Percentiles rank a stretch among this genome's conserved stretches.
These are phyloP conservation scores for Stercorarius parasiticus DNA, from an alignment of 2,113 vertebrate species.

Conservation along the genomic window DNA sequence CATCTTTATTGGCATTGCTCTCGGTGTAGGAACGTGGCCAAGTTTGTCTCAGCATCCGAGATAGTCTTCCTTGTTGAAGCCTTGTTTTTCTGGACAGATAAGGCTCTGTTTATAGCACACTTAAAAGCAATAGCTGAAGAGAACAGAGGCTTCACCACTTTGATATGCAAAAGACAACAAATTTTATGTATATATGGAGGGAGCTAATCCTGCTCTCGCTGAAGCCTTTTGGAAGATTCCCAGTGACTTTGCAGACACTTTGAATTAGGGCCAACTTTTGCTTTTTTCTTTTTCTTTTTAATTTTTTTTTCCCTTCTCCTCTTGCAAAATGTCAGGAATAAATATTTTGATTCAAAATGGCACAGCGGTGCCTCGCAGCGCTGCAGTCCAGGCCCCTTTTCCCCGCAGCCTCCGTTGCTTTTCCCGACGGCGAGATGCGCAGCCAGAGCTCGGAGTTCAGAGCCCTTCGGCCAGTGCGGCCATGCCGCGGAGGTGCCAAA, in stretches of 20 bases:
- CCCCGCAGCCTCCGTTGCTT: accelerated
- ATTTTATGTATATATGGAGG: neutral
- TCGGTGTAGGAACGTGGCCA: neutral
- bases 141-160: neutral
- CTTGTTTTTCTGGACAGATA: neutral
- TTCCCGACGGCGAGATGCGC: accelerated
- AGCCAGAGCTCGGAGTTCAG: neutral
- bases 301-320: neutral
- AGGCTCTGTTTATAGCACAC: neutral
- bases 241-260: conserved; percentile 17
- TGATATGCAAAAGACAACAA: conserved; percentile 4
- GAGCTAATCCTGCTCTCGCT: neutral
- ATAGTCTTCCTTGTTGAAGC: neutral
- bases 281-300: neutral
- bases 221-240: conserved; percentile 28
- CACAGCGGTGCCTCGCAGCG: accelerated
- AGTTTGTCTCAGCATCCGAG: neutral
- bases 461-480: accelerated
- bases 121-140: conserved; percentile 28
- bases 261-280: neutral
- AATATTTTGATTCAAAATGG: conserved; percentile 25
- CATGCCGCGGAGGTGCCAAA: neutral
- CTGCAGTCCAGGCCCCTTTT: accelerated
- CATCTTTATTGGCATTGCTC: neutral
- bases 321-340: neutral